A percentile compares a stretch with the other conserved stretches of the same genome.
These are phyloP conservation scores for Mesaphorura yosii DNA, from an alignment of 1,140 invertebrate species.

Conservation along the genomic window DNA sequence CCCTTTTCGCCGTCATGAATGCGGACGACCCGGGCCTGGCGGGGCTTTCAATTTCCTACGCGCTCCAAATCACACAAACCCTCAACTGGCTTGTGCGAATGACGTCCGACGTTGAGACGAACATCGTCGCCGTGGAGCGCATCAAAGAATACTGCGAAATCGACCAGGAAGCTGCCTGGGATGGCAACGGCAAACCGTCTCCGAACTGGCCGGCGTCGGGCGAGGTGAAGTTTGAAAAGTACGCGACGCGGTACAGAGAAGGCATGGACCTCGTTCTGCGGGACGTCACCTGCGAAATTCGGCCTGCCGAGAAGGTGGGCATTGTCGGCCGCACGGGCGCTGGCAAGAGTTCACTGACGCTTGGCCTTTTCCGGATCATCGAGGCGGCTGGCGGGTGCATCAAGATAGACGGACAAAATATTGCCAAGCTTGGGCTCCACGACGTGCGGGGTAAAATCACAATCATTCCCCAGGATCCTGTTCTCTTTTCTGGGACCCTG, in stretches of 20 bases:
- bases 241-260: constrained; percentile 41
- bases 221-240: constrained; percentile 41
- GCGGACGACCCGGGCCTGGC: constrained; percentile 40
- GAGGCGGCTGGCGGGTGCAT: constrained; percentile 43
- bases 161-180: constrained; percentile 37
- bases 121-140: constrained; percentile 93
- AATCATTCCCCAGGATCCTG: constrained; percentile 49
- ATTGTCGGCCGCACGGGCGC: constrained; percentile 42
- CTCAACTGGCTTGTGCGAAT: constrained; percentile 93
- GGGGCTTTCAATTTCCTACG: constrained; percentile 45
- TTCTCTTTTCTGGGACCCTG: constrained; percentile 40
- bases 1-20: constrained; percentile 41
- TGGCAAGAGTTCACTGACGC: constrained; percentile 43
- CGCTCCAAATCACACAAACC: constrained; percentile 67
- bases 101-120: constrained; percentile 93
- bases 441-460: constrained; percentile 46
- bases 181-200: constrained; percentile 21
- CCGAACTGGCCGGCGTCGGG: constrained; percentile 36
- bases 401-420: constrained; percentile 46
- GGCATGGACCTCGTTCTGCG: constrained; percentile 45
- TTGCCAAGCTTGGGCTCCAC: constrained; percentile 46
- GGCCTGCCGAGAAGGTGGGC: constrained; percentile 41
- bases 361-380: constrained; percentile 44
- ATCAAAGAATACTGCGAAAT: constrained; percentile 92
- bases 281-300: constrained; percentile 38